Base-by-base conservation (phyloP, 1,140 invertebrate species). In the Macrotrachela quadricornifera region DNA sequence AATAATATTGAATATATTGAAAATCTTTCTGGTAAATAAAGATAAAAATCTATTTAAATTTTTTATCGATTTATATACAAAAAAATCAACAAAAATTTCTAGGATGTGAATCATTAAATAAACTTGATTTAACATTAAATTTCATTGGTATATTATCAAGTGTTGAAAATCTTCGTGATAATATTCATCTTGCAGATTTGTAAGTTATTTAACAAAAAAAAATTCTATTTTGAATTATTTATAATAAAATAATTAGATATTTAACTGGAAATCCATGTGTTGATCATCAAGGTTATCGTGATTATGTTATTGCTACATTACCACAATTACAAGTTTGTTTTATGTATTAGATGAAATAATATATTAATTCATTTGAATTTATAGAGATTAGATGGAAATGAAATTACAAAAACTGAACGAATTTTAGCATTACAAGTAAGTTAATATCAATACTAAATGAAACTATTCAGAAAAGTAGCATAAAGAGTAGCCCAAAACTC, bases 1-100 rank as follows among this genome's bases (percentile, higher is more conserved):
- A 95, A 95, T 65, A 91, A 90, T 63, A 81, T 95, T 49, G 84
- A 92, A 72, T 71, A 71, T 44, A 79, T 94, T 49, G 86, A 92
- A 72, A 90, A 91, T 65, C 70, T 94, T 57, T 45, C 21, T 4
- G 21, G 21, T 30, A 30, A 30, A 4, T 30, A 30, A 4, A 4
- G 8, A 8, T 30, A 30, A 30, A n/a, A n/a, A n/a, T n/a, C n/a
- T n/a, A n/a, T n/a, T n/a, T n/a, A n/a, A n/a, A n/a, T n/a, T n/a
- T n/a, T n/a, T n/a, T n/a, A n/a, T n/a, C n/a, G n/a, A n/a, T n/a
- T n/a, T n/a, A n/a, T n/a, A n/a, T n/a, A n/a, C n/a, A n/a, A n/a
- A n/a, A n/a, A n/a, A n/a, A n/a, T n/a, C n/a, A n/a, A n/a, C n/a
- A n/a, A 8, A 30, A 4, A 30, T 30, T 4, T 30, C 8, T 57